Evolutionary conservation across 1,140 invertebrate species (phyloP), one percentile per base, ranked within the genome.

Genomic region (Leguminivora glycinivorella): DNA sequence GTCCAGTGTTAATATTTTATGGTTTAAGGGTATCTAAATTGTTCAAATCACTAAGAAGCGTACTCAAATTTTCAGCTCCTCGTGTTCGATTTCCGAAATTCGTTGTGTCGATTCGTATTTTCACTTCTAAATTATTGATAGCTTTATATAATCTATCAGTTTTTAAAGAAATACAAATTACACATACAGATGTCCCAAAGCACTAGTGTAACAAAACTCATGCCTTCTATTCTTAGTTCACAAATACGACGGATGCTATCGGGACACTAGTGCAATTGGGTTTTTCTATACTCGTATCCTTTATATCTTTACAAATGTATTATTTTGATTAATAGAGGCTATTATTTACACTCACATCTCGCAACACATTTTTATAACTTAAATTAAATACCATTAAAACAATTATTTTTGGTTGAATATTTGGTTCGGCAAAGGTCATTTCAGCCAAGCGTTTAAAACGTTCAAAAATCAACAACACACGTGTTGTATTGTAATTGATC

Each of bases 331-430:
- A 67, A 34, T 10, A 52, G n/a, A n/a, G 24, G 52, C 38, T 67
- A 72, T 60, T 66, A 76, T 72, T 75, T 75, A 72, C 69, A 74
- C 1, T 47, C 43, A 47, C 14, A 47, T n/a, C 43, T 47, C 43
- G 6, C n/a, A 47, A 47, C n/a, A 47, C 14, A 17, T n/a, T 47
- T 17, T 17, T 17, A 12, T 47, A 47, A 38, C 10, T 19, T 47
- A 47, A 47, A 17, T 47, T 47, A 47, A 47, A 47, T 47, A 47
- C 12, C 17, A 47, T 52, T 22, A 22, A 52, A 52, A 52, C 1
- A 14, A 52, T 22, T n/a, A 17, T 52, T 52, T 52, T 52, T 19
- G 19, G 17, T 52, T 52, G 34, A 22, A 17, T 22, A 22, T 52
- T 52, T 52, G 47, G 47, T 52, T 22, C 19, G 47, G 19, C 10